Conservation (phyloP, 2,113 vertebrate genomes). For the Hippocampus comes region DNA sequence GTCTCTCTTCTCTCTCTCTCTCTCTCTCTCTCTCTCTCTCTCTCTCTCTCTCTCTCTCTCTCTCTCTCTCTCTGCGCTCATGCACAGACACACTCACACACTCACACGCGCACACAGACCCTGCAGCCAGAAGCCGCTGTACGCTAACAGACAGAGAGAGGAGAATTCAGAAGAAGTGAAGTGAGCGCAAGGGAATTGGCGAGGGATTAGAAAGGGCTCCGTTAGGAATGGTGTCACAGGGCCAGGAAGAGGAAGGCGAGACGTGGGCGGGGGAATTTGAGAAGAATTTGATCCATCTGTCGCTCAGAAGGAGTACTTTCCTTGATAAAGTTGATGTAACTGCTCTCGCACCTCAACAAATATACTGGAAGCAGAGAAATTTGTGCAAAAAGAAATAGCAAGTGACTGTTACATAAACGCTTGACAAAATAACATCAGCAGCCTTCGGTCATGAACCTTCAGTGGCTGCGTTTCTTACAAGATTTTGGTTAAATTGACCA, state of each 20-base stretch:
- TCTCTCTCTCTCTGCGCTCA: not conserved
- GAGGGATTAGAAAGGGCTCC: slow-evolving; percentile 42
- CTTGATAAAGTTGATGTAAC: not conserved
- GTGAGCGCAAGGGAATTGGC: slow-evolving; percentile 42
- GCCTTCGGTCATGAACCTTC: too few relatives aligned
- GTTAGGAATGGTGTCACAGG: slow-evolving; percentile 33
- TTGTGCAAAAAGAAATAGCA: not conserved
- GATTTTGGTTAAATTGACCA: too few relatives aligned
- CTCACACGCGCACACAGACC: slow-evolving; percentile 7
- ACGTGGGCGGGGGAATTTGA: slow-evolving; percentile 36
- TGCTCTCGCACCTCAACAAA: not conserved
- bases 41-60: too few relatives aligned
- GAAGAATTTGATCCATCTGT: slow-evolving; percentile 56
- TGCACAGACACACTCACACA: not conserved
- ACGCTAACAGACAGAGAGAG: slow-evolving; percentile 33
- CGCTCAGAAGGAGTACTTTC: slow-evolving; percentile 25
- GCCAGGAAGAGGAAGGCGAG: slow-evolving; percentile 38
- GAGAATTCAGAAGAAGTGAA: slow-evolving; percentile 51
- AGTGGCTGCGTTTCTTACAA: too few relatives aligned
- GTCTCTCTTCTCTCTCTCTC: not conserved
- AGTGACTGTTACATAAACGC: not conserved
- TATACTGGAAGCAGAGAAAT: too few relatives aligned
- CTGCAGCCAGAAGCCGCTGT: slow-evolving; percentile 31
- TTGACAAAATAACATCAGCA: too few relatives aligned
- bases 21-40: not conserved